Conservation (phyloP, 1,140 invertebrate species). For the Drosophila takahashii region DNA sequence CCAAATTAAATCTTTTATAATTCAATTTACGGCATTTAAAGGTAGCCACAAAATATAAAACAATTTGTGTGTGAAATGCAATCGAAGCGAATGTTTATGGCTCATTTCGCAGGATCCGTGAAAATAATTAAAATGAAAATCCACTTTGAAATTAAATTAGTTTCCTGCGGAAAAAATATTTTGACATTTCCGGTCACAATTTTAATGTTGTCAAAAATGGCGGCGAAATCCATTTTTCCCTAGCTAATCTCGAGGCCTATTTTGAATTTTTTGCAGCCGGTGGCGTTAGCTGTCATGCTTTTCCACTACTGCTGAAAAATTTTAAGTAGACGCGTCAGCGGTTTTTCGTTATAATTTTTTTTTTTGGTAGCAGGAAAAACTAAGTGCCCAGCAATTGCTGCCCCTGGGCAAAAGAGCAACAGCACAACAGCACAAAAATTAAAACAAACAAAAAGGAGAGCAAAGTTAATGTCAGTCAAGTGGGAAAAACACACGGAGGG, state of each 20-base stretch:
- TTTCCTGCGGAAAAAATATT: constrained; percentile 24
- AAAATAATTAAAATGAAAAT: constrained; percentile 5
- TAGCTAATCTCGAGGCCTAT: constrained; percentile 67
- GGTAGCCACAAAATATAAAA: not conserved
- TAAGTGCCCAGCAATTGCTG: constrained; percentile 74
- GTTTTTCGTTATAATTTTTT: constrained; percentile 30
- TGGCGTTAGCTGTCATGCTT: constrained; percentile 61
- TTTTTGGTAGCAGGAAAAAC: constrained; percentile 64
- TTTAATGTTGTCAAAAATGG: constrained; percentile 48
- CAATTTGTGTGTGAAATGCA: too few relatives aligned
- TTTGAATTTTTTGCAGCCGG: constrained; percentile 39
- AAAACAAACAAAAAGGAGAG: constrained; percentile 69
- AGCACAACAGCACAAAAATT: constrained; percentile 48
- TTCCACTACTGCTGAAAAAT: constrained; percentile 49
- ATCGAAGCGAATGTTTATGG: not conserved
- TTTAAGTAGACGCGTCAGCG: constrained; percentile 80
- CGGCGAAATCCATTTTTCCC: constrained; percentile 26
- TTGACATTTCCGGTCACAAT: constrained; percentile 67
- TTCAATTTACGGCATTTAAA: not conserved
- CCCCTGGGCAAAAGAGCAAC: constrained; percentile 31
- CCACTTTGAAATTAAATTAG: constrained; percentile 14
- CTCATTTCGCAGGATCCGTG: not conserved
- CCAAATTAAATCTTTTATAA: not conserved
- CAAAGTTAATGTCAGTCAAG: constrained; percentile 77
- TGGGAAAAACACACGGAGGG: constrained; percentile 24